Percentiles rank a stretch among this genome's conserved stretches.
Conservation (phyloP, 1,140 invertebrate species). For the Aphelinus certus region DNA sequence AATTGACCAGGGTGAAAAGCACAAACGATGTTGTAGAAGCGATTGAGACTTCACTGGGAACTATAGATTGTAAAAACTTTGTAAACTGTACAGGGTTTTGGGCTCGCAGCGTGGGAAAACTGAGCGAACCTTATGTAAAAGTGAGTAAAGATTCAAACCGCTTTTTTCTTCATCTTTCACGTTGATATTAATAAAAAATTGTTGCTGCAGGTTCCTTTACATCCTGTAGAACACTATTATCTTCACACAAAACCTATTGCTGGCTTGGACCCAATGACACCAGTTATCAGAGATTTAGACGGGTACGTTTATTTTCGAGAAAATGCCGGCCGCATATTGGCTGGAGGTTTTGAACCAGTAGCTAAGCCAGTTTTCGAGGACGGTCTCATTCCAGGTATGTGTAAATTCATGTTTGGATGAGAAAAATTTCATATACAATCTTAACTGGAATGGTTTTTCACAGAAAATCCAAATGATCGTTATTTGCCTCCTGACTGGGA, state of each 20-base stretch:
- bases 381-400: conserved; percentile 70
- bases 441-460: conserved; percentile 38
- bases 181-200: conserved; percentile 8
- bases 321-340: conserved; percentile 80
- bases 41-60: conserved; percentile 82
- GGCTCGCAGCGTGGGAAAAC: conserved; percentile 81
- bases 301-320: conserved; percentile 88
- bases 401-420: too few relatives aligned
- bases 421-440: too few relatives aligned
- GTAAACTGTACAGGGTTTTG: conserved; percentile 91
- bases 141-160: conserved; percentile 52
- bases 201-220: conserved; percentile 75
- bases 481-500: conserved; percentile 90
- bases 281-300: conserved; percentile 91
- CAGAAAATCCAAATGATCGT: conserved; percentile 67
- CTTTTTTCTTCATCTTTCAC: too few relatives aligned
- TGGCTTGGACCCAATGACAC: conserved; percentile 76
- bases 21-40: conserved; percentile 73
- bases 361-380: conserved; percentile 92
- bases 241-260: conserved; percentile 84
- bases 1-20: conserved; percentile 75
- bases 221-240: conserved; percentile 94
- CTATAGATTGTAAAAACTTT: conserved; percentile 87
- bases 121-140: conserved; percentile 85
- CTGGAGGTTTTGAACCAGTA: conserved; percentile 86